A percentile compares a stretch with the other conserved stretches of the same genome.
Conservation (phyloP, 2,888 invertebrate genomes). For the Craniophora ligustri region DNA sequence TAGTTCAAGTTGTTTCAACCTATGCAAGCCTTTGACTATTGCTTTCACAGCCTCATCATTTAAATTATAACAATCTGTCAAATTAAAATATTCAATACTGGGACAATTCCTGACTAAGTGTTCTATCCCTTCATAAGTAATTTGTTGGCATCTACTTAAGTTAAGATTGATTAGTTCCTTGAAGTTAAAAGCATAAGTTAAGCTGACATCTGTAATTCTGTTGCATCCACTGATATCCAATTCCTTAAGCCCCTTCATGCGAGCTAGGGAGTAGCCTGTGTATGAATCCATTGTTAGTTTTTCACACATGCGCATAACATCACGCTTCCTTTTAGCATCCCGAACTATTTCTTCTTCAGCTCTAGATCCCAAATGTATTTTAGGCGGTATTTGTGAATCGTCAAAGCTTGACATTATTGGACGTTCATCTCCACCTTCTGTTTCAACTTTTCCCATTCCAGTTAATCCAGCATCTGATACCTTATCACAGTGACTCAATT, state of each 20-base stretch:
- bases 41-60: constrained; percentile 89
- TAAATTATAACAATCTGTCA: constrained; percentile 91
- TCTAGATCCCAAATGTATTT: constrained; percentile 90
- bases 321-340: constrained; percentile 90
- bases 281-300: constrained; percentile 77
- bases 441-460: constrained; percentile 88
- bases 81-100: constrained; percentile 91
- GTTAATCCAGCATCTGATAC: constrained; percentile 92
- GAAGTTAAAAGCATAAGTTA: constrained; percentile 91
- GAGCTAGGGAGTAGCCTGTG: constrained; percentile 86
- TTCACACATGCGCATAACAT: constrained; percentile 90
- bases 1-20: constrained; percentile 88
- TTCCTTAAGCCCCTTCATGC: constrained; percentile 86
- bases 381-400: constrained; percentile 64
- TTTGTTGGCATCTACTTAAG: constrained; percentile 91
- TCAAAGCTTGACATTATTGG: constrained; percentile 74
- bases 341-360: constrained; percentile 91
- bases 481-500: constrained; percentile 90
- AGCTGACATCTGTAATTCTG: constrained; percentile 91
- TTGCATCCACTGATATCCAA: constrained; percentile 91
- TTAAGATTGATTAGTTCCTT: constrained; percentile 89
- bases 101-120: constrained; percentile 90
- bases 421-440: constrained; percentile 67
- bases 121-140: constrained; percentile 90
- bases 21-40: constrained; percentile 75